Percentiles rank a stretch among this genome's conserved stretches.
phyloP scores from a whole-genome alignment of 2,797 vertebrate genomes.

The Arremon brunneinucha region DNA sequence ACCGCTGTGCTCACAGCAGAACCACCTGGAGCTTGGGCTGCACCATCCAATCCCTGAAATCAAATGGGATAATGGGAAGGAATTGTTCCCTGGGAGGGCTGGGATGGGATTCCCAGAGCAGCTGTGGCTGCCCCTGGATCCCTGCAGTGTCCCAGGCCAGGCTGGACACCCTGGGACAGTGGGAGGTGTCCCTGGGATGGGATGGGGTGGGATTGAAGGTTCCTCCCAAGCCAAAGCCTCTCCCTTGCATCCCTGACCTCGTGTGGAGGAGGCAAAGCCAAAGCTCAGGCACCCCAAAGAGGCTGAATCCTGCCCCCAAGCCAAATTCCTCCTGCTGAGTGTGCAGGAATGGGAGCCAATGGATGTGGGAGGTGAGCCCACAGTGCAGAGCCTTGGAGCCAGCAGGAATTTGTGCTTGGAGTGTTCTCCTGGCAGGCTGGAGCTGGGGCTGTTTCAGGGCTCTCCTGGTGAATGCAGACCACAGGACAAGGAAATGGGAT shows the following conservation, averaged over 20 bases:
- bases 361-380: background rate
- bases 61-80: background rate
- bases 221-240: background rate
- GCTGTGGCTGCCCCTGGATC: background rate
- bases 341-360: background rate
- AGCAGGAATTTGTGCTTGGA: background rate
- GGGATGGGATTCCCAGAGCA: accelerated
- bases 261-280: background rate
- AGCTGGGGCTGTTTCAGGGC: background rate
- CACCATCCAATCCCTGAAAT: background rate
- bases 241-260: background rate
- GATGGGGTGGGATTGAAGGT: background rate
- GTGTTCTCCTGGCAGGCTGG: background rate
- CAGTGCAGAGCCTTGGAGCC: background rate
- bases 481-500: background rate
- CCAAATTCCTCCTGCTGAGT: background rate
- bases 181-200: background rate
- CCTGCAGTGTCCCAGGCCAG: background rate
- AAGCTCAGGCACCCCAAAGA: background rate
- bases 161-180: background rate
- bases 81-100: background rate
- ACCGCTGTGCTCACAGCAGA: background rate
- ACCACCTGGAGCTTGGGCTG: background rate
- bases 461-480: background rate
- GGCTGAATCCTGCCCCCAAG: background rate